Evolutionary conservation across 1,140 invertebrate genomes (phyloP), one percentile per base, ranked within the genome.

Genomic region (Dendrolimus kikuchii): DNA sequence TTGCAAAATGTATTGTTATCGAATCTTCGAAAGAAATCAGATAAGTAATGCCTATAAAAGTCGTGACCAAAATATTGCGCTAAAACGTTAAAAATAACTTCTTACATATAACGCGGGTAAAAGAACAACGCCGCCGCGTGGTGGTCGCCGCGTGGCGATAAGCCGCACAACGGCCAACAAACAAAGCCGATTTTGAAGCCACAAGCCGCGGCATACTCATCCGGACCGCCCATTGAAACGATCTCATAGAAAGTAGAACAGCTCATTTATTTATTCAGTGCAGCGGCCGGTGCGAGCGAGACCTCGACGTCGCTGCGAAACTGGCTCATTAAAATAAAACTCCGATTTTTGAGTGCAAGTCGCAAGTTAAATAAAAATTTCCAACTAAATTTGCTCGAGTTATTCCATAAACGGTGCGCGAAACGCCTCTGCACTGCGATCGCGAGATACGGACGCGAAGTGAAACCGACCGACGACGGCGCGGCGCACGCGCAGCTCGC

Each of bases 271-370:
- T 84, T 84, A 83, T 81, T 84, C 79, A 80, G 74, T 79, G 74
- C 81, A 82, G 66, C 66, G 59, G 65, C 74, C 71, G 71, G 82
- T 81, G 80, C 68, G 82, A 84, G 81, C 70, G 81, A 81, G 80
- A 78, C 65, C 66, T 61, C 58, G 68, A 68, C 58, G 40, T 23
- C 47, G 40, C 42, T 50, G 71, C 70, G 71, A 84, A 84, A 84
- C 79, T 75, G 71, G 79, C 81, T 84, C 78, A 86, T 86, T 86
- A 86, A 86, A 84, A 84, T 86, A 86, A 84, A 86, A 84, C 81
- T 83, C 68, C 65, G 77, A 82, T 81, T 82, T 82, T 71, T 55
- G 81, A 84, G 79, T 81, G 73, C 77, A 82, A 75, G 73, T 74
- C 68, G 74, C 71, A 60, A 77, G 74, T 66, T 59, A 78, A 81